Evolutionary conservation across 2,113 vertebrate genomes (phyloP).

Genomic region (Lepisosteus osseus): DNA sequence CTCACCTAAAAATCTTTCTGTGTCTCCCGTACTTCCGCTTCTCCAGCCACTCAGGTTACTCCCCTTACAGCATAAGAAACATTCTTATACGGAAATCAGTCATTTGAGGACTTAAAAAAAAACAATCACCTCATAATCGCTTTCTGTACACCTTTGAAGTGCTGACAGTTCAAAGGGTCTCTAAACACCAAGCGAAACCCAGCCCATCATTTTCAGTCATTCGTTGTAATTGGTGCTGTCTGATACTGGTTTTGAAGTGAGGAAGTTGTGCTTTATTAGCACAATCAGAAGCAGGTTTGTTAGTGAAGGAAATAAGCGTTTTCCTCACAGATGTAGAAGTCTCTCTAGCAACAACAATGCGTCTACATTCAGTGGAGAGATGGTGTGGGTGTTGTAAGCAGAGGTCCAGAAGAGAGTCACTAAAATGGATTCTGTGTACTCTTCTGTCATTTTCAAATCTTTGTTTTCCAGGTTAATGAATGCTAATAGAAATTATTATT

Average conservation of each 20-base stretch:
- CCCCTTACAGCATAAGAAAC: constrained; percentile 49
- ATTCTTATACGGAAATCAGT: constrained; percentile 65
- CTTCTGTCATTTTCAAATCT: too few relatives aligned
- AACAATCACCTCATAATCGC: constrained; percentile 71
- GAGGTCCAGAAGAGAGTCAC: constrained; percentile 31
- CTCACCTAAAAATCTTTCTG: constrained; percentile 4
- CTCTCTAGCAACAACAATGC: constrained; percentile 60
- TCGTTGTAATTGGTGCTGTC: constrained; percentile 87
- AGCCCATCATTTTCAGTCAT: constrained; percentile 74
- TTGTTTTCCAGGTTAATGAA: too few relatives aligned
- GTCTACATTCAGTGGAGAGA: constrained; percentile 57
- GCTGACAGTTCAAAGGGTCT: constrained; percentile 77
- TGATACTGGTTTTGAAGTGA: constrained; percentile 77
- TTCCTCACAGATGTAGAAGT: constrained; percentile 78
- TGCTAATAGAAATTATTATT: too few relatives aligned
- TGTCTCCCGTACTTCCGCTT: constrained; percentile 37
- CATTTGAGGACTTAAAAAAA: constrained; percentile 68
- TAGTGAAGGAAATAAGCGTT: constrained; percentile 71
- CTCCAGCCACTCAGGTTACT: constrained; percentile 35
- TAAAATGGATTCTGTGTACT: too few relatives aligned
- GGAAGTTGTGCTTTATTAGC: constrained; percentile 82
- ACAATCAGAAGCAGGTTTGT: constrained; percentile 84
- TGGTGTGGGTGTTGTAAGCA: constrained; percentile 65
- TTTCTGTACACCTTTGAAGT: constrained; percentile 79
- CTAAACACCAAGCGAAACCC: constrained; percentile 57